A percentile compares a stretch with the other conserved stretches of the same genome.
Conservation (phyloP, 2,888 invertebrate species). For the Limnephilus lunatus region DNA sequence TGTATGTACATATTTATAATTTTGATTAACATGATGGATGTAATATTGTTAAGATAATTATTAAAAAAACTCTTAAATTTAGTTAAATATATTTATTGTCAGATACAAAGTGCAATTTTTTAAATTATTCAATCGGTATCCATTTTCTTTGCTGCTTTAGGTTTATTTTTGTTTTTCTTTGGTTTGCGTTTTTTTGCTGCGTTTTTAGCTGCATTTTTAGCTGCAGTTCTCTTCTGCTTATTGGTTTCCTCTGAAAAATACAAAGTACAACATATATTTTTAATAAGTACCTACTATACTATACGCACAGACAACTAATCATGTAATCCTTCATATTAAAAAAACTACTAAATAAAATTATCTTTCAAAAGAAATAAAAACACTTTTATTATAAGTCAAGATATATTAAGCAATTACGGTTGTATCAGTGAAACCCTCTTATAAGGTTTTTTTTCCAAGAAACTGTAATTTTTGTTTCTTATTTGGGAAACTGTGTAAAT, state of each 20-base stretch:
- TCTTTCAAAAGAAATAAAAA: neutral
- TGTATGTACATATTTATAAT: neutral
- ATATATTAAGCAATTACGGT: too few relatives aligned
- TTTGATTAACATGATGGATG: too few relatives aligned
- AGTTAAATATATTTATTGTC: neutral
- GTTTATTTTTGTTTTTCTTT: neutral
- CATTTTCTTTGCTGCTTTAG: neutral
- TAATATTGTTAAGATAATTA: too few relatives aligned
- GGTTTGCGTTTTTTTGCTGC: neutral
- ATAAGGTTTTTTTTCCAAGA: too few relatives aligned
- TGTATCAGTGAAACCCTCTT: too few relatives aligned
- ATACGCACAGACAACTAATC: neutral
- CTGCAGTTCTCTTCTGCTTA: neutral
- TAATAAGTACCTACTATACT: neutral
- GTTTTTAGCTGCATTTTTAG: neutral
- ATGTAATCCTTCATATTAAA: neutral
- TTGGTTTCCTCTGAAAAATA: neutral
- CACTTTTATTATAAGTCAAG: too few relatives aligned
- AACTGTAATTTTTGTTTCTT: too few relatives aligned
- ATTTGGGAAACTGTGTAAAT: too few relatives aligned
- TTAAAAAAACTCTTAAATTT: neutral
- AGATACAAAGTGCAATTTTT: neutral
- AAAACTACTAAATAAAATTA: neutral
- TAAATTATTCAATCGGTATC: neutral
- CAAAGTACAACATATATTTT: neutral